Conservation (phyloP, 2,888 invertebrate genomes). For the Morpho achilles region DNA sequence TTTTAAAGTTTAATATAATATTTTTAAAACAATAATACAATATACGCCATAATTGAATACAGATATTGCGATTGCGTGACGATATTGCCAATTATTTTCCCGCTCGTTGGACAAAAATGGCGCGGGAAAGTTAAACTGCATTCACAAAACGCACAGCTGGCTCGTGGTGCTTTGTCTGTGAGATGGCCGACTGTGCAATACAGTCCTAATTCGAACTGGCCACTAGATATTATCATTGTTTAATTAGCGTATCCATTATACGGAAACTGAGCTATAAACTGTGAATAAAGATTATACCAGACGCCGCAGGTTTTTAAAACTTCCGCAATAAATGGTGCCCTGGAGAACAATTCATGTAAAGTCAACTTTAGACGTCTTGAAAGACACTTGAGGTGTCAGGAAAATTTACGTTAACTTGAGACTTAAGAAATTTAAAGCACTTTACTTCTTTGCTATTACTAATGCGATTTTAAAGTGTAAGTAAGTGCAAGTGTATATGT, state of each 20-base stretch:
- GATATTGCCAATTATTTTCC: conserved; percentile 48
- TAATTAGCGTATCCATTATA: conserved; percentile 45
- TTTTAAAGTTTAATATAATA: not conserved
- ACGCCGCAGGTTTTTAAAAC: no score
- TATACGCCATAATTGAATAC: conserved; percentile 12
- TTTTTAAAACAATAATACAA: conserved; percentile 1
- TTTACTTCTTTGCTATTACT: no score
- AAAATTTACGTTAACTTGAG: no score
- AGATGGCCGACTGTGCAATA: conserved; percentile 34
- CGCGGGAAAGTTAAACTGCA: conserved; percentile 44
- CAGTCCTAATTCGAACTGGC: conserved; percentile 48
- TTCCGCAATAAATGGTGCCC: no score
- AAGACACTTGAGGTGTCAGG: no score
- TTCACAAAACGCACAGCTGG: conserved; percentile 43
- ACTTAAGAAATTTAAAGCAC: no score
- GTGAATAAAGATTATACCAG: not conserved
- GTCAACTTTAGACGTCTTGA: no score
- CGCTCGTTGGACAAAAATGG: conserved; percentile 59
- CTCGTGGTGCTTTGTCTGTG: conserved; percentile 34
- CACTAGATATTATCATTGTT: conserved; percentile 42
- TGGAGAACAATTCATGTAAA: no score
- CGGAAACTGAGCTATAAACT: not conserved
- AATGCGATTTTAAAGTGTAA: no score
- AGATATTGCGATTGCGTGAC: conserved; percentile 54
- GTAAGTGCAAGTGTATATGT: no score